Conservation (phyloP, 37 sponge, comb jelly and placozoan species). For the Crambe crambe region DNA sequence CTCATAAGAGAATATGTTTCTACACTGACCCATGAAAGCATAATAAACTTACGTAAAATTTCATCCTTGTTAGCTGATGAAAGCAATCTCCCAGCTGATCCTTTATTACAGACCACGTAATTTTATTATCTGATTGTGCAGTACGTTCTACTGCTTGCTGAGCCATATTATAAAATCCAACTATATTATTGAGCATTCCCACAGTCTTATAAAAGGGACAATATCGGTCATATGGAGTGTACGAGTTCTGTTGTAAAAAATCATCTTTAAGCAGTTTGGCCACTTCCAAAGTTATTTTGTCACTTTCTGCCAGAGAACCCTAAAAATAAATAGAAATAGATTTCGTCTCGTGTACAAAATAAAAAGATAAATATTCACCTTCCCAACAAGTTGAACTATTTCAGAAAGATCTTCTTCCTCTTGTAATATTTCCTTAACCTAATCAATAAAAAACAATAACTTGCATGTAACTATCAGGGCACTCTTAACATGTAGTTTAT, state of each 20-base stretch:
- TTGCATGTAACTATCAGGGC: too few relatives aligned
- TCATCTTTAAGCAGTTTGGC: slow-evolving; percentile 99
- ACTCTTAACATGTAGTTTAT: too few relatives aligned
- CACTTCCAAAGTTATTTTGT: slow-evolving; percentile 96
- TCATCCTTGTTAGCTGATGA: slow-evolving; percentile 96
- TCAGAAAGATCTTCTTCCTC: slow-evolving; percentile 98
- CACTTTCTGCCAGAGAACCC: slow-evolving; percentile 95
- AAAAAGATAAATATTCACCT: too few relatives aligned
- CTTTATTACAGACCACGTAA: slow-evolving; percentile 92
- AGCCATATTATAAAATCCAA: slow-evolving; percentile 91
- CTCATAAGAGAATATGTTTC: not conserved
- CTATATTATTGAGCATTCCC: slow-evolving; percentile 94
- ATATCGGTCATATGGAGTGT: slow-evolving; percentile 91
- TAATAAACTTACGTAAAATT: slow-evolving; percentile 78
- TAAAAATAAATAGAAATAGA: not conserved
- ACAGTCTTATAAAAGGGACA: slow-evolving; percentile 99
- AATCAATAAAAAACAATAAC: too few relatives aligned
- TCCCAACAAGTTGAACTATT: slow-evolving; percentile 98
- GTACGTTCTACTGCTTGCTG: slow-evolving; percentile 94
- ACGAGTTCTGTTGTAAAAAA: slow-evolving; percentile 98
- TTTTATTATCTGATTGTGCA: slow-evolving; percentile 91
- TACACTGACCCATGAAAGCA: not conserved
- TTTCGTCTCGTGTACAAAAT: not conserved
- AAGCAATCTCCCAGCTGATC: slow-evolving; percentile 80
- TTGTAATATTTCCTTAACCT: slow-evolving; percentile 97